Base-by-base conservation (phyloP, 2,888 invertebrate genomes). In the Monochamus alternatus region DNA sequence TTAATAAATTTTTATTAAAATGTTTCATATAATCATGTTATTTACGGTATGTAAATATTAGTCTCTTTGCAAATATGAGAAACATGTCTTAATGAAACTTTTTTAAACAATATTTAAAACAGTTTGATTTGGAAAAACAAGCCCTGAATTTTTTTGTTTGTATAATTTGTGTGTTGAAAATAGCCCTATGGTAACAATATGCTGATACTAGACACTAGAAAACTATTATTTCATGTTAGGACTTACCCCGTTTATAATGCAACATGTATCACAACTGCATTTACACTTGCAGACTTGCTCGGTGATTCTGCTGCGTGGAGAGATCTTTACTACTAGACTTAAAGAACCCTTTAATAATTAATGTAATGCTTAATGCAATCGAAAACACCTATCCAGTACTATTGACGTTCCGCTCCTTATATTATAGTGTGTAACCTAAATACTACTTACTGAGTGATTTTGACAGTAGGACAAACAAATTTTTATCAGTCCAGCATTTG, bases 311-410 rank as follows among this genome's bases (percentile, higher is more conserved):
- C 14, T 58, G 58, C 55, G 31, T 55, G 52, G 55, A 67, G 55
- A 55, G 22, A 51, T 69, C 69, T 69, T 60, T 62, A 69, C 31
- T 60, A 69, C 60, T 69, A 69, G 60, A 69, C 51, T 59, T 60
- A 59, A 58, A 67, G 58, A 69, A 44, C 30, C 69, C 65, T 51
- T 62, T 69, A 47, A 59, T 59, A 59, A 44, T 22, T 60, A 71
- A 44, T 75, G 63, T 8, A 52, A 43, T 65, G 62, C 38, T 62
- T 71, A 71, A 66, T 38, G 60, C 47, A 75, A 75, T 75, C 75
- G 71, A 65, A 66, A 67, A 65, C 71, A 75, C 75, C 75, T 75
- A 66, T 75, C 71, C 71, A 75, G 66, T 71, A 14, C 58, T 31
- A 75, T 67, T 67, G 71, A 75, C 64, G 60, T 52, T 71, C 2